phyloP scores from a whole-genome alignment of 2,888 invertebrate species.

The Pterostichus madidus region DNA sequence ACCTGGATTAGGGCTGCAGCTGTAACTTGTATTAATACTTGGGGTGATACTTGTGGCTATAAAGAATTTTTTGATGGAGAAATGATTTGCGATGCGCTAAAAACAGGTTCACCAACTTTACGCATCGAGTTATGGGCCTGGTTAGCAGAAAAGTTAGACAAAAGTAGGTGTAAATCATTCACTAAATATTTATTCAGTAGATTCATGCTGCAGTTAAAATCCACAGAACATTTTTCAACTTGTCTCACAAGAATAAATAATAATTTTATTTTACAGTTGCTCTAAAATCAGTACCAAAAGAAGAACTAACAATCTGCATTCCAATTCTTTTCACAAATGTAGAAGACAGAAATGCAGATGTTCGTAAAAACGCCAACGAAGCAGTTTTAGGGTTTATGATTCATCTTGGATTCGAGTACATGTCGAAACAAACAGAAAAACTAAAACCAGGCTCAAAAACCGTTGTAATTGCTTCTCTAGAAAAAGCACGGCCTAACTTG shows the following conservation, averaged over 20 bases:
- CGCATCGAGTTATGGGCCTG: constrained; percentile 91
- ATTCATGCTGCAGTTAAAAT: too few relatives aligned
- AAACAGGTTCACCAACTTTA: constrained; percentile 90
- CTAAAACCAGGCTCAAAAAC: constrained; percentile 89
- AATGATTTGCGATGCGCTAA: constrained; percentile 92
- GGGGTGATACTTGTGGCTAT: constrained; percentile 90
- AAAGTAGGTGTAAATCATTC: constrained; percentile 77
- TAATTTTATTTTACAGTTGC: constrained; percentile 78
- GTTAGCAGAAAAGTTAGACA: constrained; percentile 90
- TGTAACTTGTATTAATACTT: constrained; percentile 90
- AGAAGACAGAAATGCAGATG: constrained; percentile 95
- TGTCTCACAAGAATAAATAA: not conserved
- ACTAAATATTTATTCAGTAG: too few relatives aligned
- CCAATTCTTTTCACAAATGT: constrained; percentile 89
- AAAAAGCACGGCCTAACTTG: constrained; percentile 91
- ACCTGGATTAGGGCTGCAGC: constrained; percentile 90
- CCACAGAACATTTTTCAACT: constrained; percentile 11
- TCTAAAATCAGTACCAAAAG: constrained; percentile 86
- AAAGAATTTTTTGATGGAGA: constrained; percentile 92
- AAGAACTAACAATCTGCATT: constrained; percentile 89
- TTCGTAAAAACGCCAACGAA: constrained; percentile 93
- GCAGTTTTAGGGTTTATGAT: constrained; percentile 95
- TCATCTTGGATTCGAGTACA: constrained; percentile 90
- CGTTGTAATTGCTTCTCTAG: constrained; percentile 88
- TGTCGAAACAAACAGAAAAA: constrained; percentile 88